These are phyloP conservation scores for Callochromis pleurospilus DNA, from an alignment of 2,113 vertebrate species.

Conservation along the genomic window DNA sequence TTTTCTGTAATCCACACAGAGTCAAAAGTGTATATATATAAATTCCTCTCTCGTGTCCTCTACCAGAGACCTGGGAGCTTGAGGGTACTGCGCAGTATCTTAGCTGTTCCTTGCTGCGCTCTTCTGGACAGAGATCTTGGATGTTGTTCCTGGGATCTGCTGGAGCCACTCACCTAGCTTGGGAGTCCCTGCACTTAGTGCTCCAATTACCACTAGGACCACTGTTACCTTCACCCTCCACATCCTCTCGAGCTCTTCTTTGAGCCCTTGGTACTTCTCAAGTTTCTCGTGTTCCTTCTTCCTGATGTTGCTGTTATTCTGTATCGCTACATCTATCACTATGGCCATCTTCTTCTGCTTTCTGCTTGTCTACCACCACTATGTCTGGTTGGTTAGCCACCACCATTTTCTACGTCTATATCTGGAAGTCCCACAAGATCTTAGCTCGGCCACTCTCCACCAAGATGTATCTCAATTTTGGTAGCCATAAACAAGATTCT, in stretches of 20 bases:
- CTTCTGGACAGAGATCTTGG: background rate
- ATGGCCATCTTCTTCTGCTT: background rate
- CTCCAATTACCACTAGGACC: background rate
- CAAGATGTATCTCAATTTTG: background rate
- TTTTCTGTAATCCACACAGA: background rate
- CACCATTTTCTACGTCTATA: fast-evolving
- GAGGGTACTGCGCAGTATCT: fast-evolving
- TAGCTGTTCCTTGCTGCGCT: background rate
- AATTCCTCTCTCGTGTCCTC: fast-evolving
- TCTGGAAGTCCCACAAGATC: background rate
- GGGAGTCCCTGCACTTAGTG: background rate
- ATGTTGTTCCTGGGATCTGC: background rate
- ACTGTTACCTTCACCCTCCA: background rate
- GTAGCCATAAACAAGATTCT: background rate
- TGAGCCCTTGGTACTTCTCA: background rate
- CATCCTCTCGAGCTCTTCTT: background rate
- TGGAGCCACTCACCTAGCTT: background rate
- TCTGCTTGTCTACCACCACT: background rate
- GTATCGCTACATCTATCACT: fast-evolving
- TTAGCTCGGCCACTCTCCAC: background rate
- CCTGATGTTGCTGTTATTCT: background rate
- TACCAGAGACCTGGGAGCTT: background rate
- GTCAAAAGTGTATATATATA: background rate
- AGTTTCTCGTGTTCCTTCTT: background rate
- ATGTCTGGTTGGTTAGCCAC: background rate